These are phyloP conservation scores for Ivindomyrus marchei DNA, from an alignment of 2,113 vertebrate genomes.

Conservation along the genomic window DNA sequence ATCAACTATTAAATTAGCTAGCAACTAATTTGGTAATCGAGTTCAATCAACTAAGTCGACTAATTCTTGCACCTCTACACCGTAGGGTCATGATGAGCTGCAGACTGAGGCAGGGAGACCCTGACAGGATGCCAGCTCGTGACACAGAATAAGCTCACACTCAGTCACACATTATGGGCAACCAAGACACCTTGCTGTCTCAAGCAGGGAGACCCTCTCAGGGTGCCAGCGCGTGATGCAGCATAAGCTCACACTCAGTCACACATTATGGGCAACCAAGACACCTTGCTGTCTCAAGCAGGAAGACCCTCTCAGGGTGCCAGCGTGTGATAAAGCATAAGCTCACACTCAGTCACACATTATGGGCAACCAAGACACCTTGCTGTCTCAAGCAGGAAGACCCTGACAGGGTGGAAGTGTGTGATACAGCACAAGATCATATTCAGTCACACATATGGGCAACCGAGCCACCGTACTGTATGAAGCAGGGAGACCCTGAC, in stretches of 20 bases:
- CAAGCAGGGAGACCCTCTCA: not conserved
- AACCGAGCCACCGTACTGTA: not conserved
- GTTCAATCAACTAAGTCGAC: no score
- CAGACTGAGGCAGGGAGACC: not conserved
- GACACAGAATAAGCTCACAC: not conserved
- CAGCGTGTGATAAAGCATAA: not conserved
- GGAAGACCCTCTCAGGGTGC: not conserved
- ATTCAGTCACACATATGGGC: not conserved
- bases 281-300: not conserved
- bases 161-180: not conserved
- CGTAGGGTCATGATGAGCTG: not conserved
- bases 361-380: not conserved
- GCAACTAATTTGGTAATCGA: no score
- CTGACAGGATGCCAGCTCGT: not conserved
- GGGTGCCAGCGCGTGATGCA: not conserved
- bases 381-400: not conserved
- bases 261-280: not conserved
- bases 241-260: not conserved
- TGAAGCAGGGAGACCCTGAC: not conserved
- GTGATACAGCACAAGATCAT: not conserved
- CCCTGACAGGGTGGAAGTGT: not conserved
- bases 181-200: not conserved
- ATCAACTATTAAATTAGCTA: no score
- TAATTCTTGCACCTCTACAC: no score
- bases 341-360: not conserved